A percentile compares a stretch with the other conserved stretches of the same genome.
These are phyloP conservation scores for Bergia sp. DNA, from an alignment of 92 coral and sea anemone species.

Conservation along the genomic window DNA sequence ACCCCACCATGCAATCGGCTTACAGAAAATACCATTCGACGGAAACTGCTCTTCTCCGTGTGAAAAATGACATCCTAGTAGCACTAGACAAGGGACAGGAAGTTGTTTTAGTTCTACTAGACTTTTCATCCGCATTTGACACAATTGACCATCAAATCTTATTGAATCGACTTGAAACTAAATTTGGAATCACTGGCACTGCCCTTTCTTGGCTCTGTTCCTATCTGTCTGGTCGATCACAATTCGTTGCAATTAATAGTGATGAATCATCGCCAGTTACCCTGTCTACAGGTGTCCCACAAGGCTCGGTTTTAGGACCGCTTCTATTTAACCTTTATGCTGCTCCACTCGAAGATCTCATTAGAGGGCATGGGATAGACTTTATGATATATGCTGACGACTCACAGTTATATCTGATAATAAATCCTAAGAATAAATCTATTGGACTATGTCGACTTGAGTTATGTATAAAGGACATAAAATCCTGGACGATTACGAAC, in stretches of 20 bases:
- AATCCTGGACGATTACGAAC: constrained; percentile 19
- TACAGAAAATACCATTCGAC: constrained; percentile 32
- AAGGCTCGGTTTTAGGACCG: constrained; percentile 54
- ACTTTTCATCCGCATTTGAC: constrained; percentile 40
- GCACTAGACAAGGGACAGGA: constrained; percentile 39
- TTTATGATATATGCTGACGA: constrained; percentile 48
- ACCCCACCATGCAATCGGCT: constrained; percentile 36
- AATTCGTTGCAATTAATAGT: constrained; percentile 25
- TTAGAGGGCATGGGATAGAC: constrained; percentile 33
- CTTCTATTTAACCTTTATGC: constrained; percentile 44
- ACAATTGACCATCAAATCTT: constrained; percentile 39
- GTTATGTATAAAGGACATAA: constrained; percentile 14
- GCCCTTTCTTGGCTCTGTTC: constrained; percentile 35
- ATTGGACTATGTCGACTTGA: constrained; percentile 19
- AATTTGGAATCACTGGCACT: constrained; percentile 43
- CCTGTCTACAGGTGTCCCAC: constrained; percentile 41
- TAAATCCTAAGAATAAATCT: constrained; percentile 21
- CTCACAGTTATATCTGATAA: constrained; percentile 30
- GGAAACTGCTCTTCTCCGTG: constrained; percentile 52
- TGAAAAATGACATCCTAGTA: constrained; percentile 37
- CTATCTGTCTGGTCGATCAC: constrained; percentile 27
- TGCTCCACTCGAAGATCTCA: constrained; percentile 46
- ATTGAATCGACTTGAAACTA: constrained; percentile 26
- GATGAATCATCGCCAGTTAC: constrained; percentile 29
- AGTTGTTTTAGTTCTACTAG: constrained; percentile 43